phyloP scores from a whole-genome alignment of 2,113 vertebrate genomes.

The Cynoglossus semilaevis region DNA sequence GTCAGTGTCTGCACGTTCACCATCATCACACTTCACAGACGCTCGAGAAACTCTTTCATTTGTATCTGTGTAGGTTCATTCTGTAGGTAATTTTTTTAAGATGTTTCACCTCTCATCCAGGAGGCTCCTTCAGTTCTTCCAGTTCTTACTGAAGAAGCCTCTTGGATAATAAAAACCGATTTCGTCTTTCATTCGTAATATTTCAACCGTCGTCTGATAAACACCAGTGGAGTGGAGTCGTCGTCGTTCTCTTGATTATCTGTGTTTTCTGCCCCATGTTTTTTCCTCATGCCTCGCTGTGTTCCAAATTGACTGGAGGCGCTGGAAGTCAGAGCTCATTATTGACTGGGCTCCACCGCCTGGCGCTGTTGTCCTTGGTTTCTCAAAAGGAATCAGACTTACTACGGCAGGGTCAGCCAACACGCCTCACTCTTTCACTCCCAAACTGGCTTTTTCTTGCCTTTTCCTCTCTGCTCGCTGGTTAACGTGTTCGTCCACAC shows the following conservation, averaged over 20 bases:
- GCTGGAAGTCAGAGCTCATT: slow-evolving; percentile 32
- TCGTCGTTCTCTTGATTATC: background rate
- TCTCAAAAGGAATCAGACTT: slow-evolving; percentile 27
- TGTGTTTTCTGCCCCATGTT: background rate
- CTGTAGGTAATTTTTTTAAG: too few relatives aligned
- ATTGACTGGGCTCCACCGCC: slow-evolving; percentile 10
- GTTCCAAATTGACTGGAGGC: slow-evolving; percentile 12
- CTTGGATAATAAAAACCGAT: too few relatives aligned
- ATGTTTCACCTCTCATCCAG: too few relatives aligned
- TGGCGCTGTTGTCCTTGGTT: slow-evolving; percentile 29
- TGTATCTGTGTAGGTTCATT: too few relatives aligned
- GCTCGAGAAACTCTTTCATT: background rate
- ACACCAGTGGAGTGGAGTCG: slow-evolving; percentile 1
- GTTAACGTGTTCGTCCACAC: background rate
- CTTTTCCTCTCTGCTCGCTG: slow-evolving; percentile 6
- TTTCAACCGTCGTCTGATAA: background rate
- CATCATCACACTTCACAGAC: background rate
- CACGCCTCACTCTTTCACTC: slow-evolving; percentile 19
- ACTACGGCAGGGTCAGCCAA: slow-evolving; percentile 32
- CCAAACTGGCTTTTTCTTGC: slow-evolving; percentile 5
- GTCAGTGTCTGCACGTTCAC: slow-evolving; percentile 19
- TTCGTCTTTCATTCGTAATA: too few relatives aligned
- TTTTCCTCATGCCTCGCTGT: background rate
- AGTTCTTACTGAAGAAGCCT: too few relatives aligned
- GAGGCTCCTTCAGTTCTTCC: too few relatives aligned